phyloP scores from a whole-genome alignment of 2,113 vertebrate genomes.

The Emydura subglobosa region DNA sequence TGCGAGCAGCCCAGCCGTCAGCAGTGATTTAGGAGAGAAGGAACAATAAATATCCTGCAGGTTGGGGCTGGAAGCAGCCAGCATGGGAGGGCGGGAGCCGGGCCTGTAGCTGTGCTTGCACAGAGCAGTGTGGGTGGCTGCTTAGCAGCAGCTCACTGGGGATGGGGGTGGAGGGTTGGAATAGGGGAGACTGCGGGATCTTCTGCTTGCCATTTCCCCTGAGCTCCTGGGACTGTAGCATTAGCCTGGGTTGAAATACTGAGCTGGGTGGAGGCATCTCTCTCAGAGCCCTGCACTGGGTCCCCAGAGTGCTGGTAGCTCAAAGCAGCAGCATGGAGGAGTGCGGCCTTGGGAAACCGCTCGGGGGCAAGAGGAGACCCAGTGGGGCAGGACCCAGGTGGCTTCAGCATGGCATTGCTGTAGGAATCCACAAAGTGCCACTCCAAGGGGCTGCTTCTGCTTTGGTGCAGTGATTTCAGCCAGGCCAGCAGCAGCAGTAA shows the following conservation, averaged over 20 bases:
- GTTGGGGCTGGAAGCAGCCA: background rate
- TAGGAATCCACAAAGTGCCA: background rate
- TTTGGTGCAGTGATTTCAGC: too few species aligned
- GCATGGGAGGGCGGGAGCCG: background rate
- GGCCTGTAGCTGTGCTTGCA: fast-evolving
- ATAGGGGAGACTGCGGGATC: background rate
- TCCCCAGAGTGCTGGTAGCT: too few species aligned
- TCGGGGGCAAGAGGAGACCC: background rate
- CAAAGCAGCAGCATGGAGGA: too few species aligned
- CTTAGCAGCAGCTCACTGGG: background rate
- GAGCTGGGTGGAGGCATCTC: fast-evolving
- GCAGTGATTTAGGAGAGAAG: conserved; percentile 37
- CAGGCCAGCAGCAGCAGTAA: background rate
- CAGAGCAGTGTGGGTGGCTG: background rate
- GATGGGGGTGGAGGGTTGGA: fast-evolving
- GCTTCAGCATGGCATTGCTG: background rate
- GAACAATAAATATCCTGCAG: background rate
- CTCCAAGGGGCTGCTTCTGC: fast-evolving
- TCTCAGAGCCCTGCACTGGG: background rate
- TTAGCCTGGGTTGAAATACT: background rate
- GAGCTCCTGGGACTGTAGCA: fast-evolving
- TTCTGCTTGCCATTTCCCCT: background rate
- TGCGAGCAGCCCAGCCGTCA: background rate
- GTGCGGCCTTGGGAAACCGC: background rate
- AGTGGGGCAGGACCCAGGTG: background rate